Evolutionary conservation across 2,113 vertebrate genomes (phyloP).

Genomic region (Aythya baeri): DNA sequence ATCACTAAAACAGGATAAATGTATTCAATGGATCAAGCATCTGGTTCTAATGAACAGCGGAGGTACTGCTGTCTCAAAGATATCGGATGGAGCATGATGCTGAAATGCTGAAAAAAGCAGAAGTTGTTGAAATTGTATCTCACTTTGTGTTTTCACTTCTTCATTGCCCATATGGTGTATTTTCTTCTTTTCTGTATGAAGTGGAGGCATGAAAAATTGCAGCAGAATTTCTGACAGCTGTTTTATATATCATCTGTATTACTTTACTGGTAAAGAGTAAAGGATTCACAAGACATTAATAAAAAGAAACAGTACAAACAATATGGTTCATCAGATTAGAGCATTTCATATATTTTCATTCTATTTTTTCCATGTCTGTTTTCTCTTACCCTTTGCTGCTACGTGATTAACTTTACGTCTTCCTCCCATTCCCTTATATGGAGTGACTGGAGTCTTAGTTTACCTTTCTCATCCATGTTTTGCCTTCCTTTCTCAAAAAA

Average conservation of each 20-base stretch:
- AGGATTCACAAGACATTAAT: not conserved
- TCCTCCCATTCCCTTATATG: not conserved
- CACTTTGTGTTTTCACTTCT: not conserved
- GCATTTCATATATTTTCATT: not conserved
- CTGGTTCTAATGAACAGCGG: not conserved
- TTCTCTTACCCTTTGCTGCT: not conserved
- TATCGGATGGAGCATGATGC: not conserved
- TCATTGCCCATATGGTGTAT: not conserved
- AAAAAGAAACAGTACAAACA: not conserved
- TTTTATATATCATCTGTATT: not conserved
- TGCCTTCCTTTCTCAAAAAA: constrained; percentile 19
- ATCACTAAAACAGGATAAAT: not conserved
- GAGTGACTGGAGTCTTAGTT: not conserved
- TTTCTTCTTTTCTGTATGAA: not conserved
- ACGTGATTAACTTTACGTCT: not conserved
- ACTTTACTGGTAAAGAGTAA: not conserved
- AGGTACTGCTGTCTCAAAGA: not conserved
- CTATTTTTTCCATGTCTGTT: not conserved
- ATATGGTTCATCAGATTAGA: not conserved
- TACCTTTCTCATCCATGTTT: constrained; percentile 22
- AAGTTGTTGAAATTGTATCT: not conserved
- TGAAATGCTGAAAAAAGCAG: not conserved
- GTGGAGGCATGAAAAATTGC: not conserved
- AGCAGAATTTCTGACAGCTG: not conserved
- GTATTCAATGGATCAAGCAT: not conserved